Evolutionary conservation across 92 coral and sea anemone species (phyloP).

Genomic region (Siderastrea siderea): DNA sequence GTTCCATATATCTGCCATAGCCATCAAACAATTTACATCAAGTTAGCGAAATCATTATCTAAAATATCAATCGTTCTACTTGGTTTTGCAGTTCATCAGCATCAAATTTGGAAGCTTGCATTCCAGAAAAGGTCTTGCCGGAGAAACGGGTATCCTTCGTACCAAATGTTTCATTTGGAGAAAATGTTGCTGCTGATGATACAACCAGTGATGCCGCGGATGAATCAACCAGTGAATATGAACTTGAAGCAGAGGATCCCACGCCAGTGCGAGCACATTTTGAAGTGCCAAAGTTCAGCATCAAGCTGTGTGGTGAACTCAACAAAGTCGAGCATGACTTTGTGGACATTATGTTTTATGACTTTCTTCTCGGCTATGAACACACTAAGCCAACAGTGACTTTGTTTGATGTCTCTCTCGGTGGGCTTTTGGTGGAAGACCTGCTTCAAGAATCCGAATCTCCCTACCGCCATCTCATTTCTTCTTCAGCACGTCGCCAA

Average conservation of each 20-base stretch:
- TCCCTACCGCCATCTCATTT: slow-evolving; percentile 86
- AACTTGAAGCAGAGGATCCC: slow-evolving; percentile 65
- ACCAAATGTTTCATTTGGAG: slow-evolving; percentile 48
- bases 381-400: slow-evolving; percentile 84
- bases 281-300: slow-evolving; percentile 91
- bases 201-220: slow-evolving; percentile 8
- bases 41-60: no score
- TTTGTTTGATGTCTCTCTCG: slow-evolving; percentile 85
- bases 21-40: no score
- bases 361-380: slow-evolving; percentile 80
- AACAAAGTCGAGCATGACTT: slow-evolving; percentile 88
- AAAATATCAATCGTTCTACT: background rate
- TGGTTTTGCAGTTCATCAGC: slow-evolving; percentile 77
- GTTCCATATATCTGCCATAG: no score
- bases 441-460: slow-evolving; percentile 91
- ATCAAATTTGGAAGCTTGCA: slow-evolving; percentile 64
- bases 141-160: slow-evolving; percentile 71
- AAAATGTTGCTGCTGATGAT: slow-evolving; percentile 5
- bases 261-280: slow-evolving; percentile 86
- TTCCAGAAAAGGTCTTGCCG: slow-evolving; percentile 55
- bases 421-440: slow-evolving; percentile 93
- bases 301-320: slow-evolving; percentile 92
- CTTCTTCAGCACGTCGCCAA: slow-evolving; percentile 81
- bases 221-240: slow-evolving; percentile 29
- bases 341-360: slow-evolving; percentile 88